Evolutionary conservation across 2,797 vertebrate species (phyloP).

Genomic region (Spinibarbus caldwelli): DNA sequence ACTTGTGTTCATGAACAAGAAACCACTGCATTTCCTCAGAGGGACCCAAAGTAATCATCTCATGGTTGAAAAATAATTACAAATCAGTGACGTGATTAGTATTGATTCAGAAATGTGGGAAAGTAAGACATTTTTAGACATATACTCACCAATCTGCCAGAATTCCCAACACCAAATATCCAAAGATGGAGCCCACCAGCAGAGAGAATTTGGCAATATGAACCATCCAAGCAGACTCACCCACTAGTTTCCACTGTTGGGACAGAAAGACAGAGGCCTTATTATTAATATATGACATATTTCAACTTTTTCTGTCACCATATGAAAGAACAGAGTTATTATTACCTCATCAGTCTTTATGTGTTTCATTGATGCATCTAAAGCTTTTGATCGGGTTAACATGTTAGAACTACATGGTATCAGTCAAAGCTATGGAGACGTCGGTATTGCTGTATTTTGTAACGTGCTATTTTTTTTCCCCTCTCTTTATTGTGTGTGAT

Average conservation of each 20-base stretch:
- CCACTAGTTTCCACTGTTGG: conserved; percentile 94
- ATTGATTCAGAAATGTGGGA: background rate
- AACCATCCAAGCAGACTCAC: conserved; percentile 91
- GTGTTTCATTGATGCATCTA: too few species aligned
- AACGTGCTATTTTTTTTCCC: too few species aligned
- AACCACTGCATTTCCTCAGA: background rate
- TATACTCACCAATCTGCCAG: conserved; percentile 94
- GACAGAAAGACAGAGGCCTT: conserved; percentile 52
- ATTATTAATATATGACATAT: background rate
- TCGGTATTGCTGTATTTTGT: too few species aligned
- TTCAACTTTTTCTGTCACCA: background rate
- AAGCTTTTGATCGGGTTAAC: too few species aligned
- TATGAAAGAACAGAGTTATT: too few species aligned
- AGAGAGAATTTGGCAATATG: conserved; percentile 98
- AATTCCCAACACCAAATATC: conserved; percentile 94
- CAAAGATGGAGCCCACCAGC: conserved; percentile 96
- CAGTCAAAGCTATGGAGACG: too few species aligned
- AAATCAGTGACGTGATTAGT: background rate
- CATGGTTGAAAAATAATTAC: background rate
- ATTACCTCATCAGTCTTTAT: background rate
- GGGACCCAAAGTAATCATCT: background rate
- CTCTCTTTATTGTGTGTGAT: too few species aligned
- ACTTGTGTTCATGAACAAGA: background rate
- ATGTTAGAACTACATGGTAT: too few species aligned
- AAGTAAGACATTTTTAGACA: background rate